These are phyloP conservation scores for Orthosia gothica DNA, from an alignment of 2,888 invertebrate genomes.

Conservation along the genomic window DNA sequence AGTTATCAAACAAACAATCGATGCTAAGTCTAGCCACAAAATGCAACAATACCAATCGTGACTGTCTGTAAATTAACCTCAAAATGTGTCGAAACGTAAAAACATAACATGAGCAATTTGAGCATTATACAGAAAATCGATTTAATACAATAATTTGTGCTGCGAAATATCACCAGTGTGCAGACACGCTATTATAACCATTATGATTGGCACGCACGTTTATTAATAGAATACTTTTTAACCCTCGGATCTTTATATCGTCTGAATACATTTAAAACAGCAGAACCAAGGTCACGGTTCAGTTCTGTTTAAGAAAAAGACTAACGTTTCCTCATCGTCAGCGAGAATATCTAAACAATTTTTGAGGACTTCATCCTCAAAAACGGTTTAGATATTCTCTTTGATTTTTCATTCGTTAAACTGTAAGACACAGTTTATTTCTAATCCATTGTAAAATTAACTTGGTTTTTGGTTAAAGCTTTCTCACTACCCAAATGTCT, in stretches of 20 bases:
- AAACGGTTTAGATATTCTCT: too few relatives aligned
- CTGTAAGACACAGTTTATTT: too few relatives aligned
- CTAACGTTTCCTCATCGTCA: too few relatives aligned
- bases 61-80: slow-evolving; percentile 40
- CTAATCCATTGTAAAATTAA: too few relatives aligned
- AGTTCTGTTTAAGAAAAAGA: background rate
- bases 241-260: background rate
- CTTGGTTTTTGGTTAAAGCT: too few relatives aligned
- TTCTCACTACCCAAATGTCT: too few relatives aligned
- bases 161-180: slow-evolving; percentile 32
- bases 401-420: too few relatives aligned
- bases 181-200: slow-evolving; percentile 23
- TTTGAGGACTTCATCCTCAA: too few relatives aligned
- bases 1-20: slow-evolving; percentile 20
- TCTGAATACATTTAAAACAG: background rate
- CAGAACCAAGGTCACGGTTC: background rate
- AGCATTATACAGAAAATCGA: slow-evolving; percentile 50
- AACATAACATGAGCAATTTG: slow-evolving; percentile 5
- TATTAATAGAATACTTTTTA: background rate
- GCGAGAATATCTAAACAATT: too few relatives aligned
- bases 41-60: slow-evolving; percentile 22
- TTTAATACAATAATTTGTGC: slow-evolving; percentile 35
- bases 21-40: background rate
- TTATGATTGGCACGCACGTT: slow-evolving; percentile 7
- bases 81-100: slow-evolving; percentile 46